Base-by-base conservation (phyloP, 2,888 invertebrate genomes). In the Heliconius aoede region DNA sequence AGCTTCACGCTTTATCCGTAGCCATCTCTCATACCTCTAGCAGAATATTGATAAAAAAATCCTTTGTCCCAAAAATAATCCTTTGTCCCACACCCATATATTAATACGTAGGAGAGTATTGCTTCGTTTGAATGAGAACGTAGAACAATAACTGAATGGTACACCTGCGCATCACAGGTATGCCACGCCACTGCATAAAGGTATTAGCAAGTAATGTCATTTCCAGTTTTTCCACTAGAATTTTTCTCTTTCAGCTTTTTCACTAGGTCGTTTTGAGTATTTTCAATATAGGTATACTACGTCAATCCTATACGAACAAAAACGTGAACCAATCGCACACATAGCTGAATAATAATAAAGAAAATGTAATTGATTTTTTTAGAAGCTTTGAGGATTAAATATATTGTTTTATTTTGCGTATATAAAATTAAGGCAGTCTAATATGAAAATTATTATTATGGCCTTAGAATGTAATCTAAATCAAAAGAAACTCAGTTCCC, bases 121-220 rank as follows among this genome's bases (percentile, higher is more conserved):
- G 36, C 15, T 69, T 69, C 8, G n/a, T n/a, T 7, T n/a, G n/a
- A 51, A 51, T 30, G 51, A 24, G 32, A 65, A 15, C 30, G 24
- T 7, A 5, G 55, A 69, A 51, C 30, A 69, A 55, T 30, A 30
- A n/a, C 55, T 32, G 30, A 13, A 21, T 30, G 13, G 69, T 30
- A n/a, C 55, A 32, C n/a, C 51, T 9, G 30, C 28, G 51, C 30
- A 32, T 69, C 15, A 65, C n/a, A 55, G 30, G 32, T 69, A 32
- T 51, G 15, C 55, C 51, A 24, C 55, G 55, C 30, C 1, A 8
- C n/a, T n/a, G 30, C 8, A 18, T 30, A 51, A 30, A 28, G 24
- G 30, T 28, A 30, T 69, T 30, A 69, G 30, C 68, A 7, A 69
- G 69, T 55, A 55, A 69, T 55, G 15, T 30, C 55, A 32, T 69